Conservation (phyloP, 1,140 invertebrate genomes). For the Paraescarpia echinospica region DNA sequence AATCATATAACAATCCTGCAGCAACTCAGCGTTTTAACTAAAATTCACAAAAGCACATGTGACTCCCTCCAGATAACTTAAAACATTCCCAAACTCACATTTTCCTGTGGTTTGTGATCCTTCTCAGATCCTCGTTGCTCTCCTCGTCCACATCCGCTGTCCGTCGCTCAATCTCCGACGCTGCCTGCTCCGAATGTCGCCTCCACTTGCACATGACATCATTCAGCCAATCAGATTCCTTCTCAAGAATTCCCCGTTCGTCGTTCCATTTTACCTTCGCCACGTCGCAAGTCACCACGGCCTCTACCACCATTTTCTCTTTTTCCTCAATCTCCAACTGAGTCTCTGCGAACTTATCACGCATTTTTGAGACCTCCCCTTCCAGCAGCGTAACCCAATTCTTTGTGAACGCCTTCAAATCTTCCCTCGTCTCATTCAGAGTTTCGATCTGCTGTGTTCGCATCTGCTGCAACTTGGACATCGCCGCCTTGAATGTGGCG, state of each 20-base stretch:
- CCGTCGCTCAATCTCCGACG: not conserved
- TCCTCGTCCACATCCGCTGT: not conserved
- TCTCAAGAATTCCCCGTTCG: not conserved
- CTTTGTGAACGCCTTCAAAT: not conserved
- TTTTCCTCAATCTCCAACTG: constrained; percentile 5
- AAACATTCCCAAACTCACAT: not conserved
- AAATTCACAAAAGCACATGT: not conserved
- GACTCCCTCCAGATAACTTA: not conserved
- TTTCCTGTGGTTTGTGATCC: not conserved
- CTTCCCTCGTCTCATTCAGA: not conserved
- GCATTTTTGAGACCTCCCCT: not conserved
- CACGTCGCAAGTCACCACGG: not conserved
- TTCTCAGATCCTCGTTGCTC: not conserved
- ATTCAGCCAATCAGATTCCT: not conserved
- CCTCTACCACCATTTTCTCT: not conserved
- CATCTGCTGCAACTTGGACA: not conserved
- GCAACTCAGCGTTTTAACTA: not conserved
- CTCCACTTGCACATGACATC: constrained; percentile 3
- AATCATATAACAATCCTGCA: not conserved
- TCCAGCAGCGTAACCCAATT: not conserved
- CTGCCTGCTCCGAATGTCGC: not conserved
- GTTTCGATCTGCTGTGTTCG: constrained; percentile 4
- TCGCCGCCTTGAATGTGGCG: not conserved
- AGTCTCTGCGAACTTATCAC: not conserved
- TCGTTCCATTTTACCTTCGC: not conserved